Evolutionary conservation across 2,113 vertebrate species (phyloP).

Genomic region (Xiphorhynchus elegans): DNA sequence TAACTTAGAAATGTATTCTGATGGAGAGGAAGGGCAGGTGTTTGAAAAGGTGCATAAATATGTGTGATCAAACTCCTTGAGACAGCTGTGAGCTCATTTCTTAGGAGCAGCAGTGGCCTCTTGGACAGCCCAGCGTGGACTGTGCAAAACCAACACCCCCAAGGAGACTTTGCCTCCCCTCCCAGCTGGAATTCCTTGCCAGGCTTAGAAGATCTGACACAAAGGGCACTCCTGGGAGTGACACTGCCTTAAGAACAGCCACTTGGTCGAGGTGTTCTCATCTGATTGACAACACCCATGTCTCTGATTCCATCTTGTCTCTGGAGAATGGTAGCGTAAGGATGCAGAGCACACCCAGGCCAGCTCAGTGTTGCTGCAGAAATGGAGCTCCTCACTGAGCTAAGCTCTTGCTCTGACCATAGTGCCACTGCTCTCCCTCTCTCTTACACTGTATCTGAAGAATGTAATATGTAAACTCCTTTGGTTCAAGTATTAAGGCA

Average conservation of each 20-base stretch:
- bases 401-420: neutral
- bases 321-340: accelerated
- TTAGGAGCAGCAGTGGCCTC: neutral
- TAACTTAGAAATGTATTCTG: neutral
- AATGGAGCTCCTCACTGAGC: neutral
- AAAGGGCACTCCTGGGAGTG: neutral
- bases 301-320: neutral
- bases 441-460: neutral
- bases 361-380: neutral
- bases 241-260: neutral
- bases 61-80: neutral
- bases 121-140: neutral
- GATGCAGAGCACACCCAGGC: neutral
- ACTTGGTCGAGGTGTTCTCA: accelerated
- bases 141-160: neutral
- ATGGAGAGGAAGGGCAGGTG: neutral
- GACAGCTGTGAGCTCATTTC: neutral
- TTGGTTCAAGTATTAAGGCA: slow-evolving; percentile 86
- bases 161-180: neutral
- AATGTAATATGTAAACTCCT: slow-evolving; percentile 73
- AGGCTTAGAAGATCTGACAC: neutral
- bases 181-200: neutral
- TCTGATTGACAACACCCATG: accelerated
- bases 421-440: neutral
- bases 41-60: neutral